Evolutionary conservation across 2,797 vertebrate genomes (phyloP).

Genomic region (Hapalemur alaotrensis): DNA sequence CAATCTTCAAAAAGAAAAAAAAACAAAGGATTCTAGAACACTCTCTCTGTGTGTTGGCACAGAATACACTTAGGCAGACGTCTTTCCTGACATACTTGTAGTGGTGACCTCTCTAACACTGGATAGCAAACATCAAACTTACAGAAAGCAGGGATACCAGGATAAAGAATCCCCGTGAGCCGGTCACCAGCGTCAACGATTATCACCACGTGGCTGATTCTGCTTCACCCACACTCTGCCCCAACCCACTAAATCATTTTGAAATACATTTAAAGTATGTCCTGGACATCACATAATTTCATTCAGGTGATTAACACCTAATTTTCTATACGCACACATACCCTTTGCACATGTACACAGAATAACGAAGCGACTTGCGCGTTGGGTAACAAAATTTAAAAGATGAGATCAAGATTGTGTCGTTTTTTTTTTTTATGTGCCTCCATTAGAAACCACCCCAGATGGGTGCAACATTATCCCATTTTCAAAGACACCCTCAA

Average conservation of each 20-base stretch:
- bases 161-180: accelerated
- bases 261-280: not conserved
- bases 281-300: not conserved
- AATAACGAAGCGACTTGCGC: not conserved
- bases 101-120: accelerated
- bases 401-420: not conserved
- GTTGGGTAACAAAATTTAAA: not conserved
- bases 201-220: accelerated
- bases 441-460: accelerated
- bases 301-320: not conserved
- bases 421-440: not conserved
- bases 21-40: not conserved
- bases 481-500: not conserved
- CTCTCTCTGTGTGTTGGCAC: not conserved
- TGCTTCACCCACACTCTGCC: not conserved
- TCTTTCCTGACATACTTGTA: not conserved
- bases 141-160: accelerated
- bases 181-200: accelerated
- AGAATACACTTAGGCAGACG: no score
- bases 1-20: not conserved
- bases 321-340: not conserved
- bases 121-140: accelerated
- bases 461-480: no score
- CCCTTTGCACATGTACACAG: not conserved
- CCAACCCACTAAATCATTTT: no score